Evolutionary conservation across 92 coral and sea anemone species (phyloP).

Genomic region (Micromussa lordhowensis): DNA sequence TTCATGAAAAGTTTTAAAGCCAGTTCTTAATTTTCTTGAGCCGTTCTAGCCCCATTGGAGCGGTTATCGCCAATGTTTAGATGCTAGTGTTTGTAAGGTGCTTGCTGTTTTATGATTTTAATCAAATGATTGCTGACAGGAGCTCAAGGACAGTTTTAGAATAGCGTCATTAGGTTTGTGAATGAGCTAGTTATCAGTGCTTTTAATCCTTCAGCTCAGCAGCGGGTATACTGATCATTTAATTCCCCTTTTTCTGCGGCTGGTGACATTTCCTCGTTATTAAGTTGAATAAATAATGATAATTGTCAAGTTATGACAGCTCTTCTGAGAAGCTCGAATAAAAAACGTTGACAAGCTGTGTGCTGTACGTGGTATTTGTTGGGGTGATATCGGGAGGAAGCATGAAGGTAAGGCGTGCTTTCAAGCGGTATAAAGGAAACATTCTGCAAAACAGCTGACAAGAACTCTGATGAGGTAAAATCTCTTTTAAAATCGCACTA

Average conservation of each 20-base stretch:
- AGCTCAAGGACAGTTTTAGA: not conserved
- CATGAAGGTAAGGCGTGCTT: no score
- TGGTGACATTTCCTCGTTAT: not conserved
- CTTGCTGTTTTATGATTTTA: not conserved
- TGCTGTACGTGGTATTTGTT: not conserved
- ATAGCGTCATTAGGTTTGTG: not conserved
- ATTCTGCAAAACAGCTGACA: no score
- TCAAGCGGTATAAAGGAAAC: no score
- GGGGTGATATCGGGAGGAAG: no score
- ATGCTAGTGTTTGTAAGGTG: not conserved
- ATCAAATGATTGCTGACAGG: not conserved
- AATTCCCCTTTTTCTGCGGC: not conserved
- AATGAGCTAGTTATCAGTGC: not conserved
- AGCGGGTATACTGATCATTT: not conserved
- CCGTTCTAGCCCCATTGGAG: no score
- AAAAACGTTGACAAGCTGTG: not conserved
- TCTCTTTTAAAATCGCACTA: no score
- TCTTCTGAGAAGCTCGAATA: not conserved
- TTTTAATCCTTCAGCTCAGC: not conserved
- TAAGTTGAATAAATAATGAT: not conserved
- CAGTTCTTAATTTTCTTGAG: no score
- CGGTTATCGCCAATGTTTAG: not conserved
- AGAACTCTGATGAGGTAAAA: no score
- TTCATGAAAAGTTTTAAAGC: no score
- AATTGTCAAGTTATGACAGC: conserved; percentile 6